phyloP scores from a whole-genome alignment of 2,888 invertebrate species.

The Ceraclea dissimilis region DNA sequence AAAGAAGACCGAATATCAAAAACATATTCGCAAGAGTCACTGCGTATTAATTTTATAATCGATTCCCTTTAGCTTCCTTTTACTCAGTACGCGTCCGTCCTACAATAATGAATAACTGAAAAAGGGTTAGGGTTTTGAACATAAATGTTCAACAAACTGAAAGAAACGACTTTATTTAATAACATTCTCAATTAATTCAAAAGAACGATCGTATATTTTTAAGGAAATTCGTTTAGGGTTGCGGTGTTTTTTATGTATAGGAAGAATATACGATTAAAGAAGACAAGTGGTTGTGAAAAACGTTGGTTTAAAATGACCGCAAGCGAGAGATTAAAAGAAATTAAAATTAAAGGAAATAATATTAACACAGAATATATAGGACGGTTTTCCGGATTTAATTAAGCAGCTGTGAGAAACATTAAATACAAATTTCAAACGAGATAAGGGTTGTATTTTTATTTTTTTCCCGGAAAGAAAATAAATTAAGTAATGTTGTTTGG shows the following conservation, averaged over 20 bases:
- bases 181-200: background rate
- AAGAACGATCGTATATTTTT: background rate
- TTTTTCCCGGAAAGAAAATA: background rate
- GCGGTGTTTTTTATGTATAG: background rate
- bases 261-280: background rate
- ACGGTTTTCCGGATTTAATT: conserved; percentile 18
- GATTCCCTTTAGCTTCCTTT: too few relatives aligned
- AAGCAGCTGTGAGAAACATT: conserved; percentile 17
- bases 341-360: background rate
- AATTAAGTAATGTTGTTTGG: background rate
- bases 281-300: conserved; percentile 2
- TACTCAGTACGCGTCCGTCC: too few relatives aligned
- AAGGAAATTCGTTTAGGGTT: background rate
- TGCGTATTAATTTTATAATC: too few relatives aligned
- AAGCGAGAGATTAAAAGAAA: background rate
- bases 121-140: too few relatives aligned
- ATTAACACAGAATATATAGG: conserved; percentile 11
- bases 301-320: background rate
- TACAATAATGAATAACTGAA: too few relatives aligned
- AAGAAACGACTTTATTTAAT: background rate
- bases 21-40: too few relatives aligned
- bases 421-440: conserved; percentile 1
- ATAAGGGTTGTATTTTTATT: background rate
- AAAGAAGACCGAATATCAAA: too few relatives aligned
- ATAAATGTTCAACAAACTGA: background rate